Evolutionary conservation across 2,113 vertebrate genomes (phyloP), one percentile per base, ranked within the genome.

Genomic region (Pimephales promelas): DNA sequence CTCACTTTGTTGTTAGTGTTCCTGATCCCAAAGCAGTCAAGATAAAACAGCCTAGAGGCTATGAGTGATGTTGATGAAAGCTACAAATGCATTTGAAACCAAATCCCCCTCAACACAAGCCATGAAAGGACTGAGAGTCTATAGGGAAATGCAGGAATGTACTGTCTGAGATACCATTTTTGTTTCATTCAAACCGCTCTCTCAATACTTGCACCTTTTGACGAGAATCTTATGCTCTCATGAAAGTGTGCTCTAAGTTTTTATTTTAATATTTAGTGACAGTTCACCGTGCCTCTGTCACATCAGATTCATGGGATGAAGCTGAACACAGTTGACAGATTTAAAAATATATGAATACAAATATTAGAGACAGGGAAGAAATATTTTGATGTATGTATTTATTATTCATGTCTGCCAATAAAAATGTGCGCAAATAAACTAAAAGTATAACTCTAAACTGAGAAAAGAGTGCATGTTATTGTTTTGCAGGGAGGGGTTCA

Each of bases 181-280:
- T 61, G 54, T 43, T 78, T 52, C 47, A 74, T 18, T 31, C 9
- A 52, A 66, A 16, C 31, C n/a, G 5, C 75, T 61, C 14, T 43
- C 14, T 11, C 56, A 59, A 45, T 45, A 45, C 34, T 26, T 16
- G 76, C n/a, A 2, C 43, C 49, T 45, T 26, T 40, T 26, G 22
- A 56, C 5, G 4, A 36, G 75, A 79, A 43, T 14, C 54, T 26
- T 28, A 13, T 49, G 75, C 18, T 24, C 31, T 78, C 11, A 36
- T 18, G 22, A 76, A 52, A 34, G n/a, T 7, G 31, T 26, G 49
- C 83, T 72, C 13, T 10, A 45, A 47, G 18, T 72, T 45, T 54
- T 82, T 56, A 14, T 13, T 49, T 83, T 71, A 79, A 79, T 79
- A 59, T 61, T 71, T 71, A 66, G 36, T 70, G 75, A 71, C 83